Evolutionary conservation across 2,888 invertebrate genomes (phyloP).

Genomic region (Troilus luridus): DNA sequence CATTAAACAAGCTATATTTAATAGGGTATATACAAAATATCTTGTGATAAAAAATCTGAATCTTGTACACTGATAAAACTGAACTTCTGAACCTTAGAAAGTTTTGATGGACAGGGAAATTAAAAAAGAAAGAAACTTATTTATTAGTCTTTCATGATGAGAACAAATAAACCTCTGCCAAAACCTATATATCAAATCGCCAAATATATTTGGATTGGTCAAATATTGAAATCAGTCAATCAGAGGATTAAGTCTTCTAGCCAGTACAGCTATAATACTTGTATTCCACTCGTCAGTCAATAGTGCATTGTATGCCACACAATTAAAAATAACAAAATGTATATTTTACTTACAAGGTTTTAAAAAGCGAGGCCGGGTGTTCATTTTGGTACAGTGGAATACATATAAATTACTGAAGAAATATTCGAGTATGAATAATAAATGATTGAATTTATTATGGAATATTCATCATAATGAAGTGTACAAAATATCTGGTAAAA

Average conservation of each 20-base stretch:
- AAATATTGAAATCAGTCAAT: not conserved
- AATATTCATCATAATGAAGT: not conserved
- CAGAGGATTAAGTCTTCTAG: not conserved
- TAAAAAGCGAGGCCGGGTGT: slow-evolving; percentile 51
- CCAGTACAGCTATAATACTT: not conserved
- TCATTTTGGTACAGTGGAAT: not conserved
- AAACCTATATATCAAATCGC: not conserved
- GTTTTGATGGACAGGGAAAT: not conserved
- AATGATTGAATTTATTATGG: not conserved
- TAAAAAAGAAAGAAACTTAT: not conserved
- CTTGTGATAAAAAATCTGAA: not conserved
- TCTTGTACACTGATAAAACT: not conserved
- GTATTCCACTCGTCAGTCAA: not conserved
- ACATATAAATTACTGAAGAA: not conserved
- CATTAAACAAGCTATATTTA: not conserved
- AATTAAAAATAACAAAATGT: not conserved
- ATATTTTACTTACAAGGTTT: slow-evolving; percentile 38
- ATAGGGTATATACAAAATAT: not conserved
- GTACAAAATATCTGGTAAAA: not conserved
- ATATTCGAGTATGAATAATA: not conserved
- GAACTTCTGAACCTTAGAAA: not conserved
- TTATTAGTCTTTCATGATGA: not conserved
- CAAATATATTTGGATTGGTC: not conserved
- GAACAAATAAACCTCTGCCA: not conserved
- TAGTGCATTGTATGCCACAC: not conserved